phyloP scores from a whole-genome alignment of 2,888 invertebrate genomes.

The Hirtodrosophila confusa region DNA sequence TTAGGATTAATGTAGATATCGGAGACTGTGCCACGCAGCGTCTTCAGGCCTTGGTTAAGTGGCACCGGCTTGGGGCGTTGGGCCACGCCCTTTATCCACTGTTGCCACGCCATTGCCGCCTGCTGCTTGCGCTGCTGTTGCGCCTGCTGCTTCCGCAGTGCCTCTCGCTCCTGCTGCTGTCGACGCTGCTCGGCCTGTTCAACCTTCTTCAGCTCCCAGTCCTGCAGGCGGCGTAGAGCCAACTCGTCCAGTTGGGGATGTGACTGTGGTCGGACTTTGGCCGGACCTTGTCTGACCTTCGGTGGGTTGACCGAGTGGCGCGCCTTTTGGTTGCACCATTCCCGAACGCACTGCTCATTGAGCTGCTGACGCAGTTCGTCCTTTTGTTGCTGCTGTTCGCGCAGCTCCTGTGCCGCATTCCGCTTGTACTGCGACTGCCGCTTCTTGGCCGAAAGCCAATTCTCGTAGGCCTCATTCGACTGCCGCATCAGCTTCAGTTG shows the following conservation, averaged over 20 bases:
- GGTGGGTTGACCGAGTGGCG: constrained; percentile 21
- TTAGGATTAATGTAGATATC: constrained; percentile 82
- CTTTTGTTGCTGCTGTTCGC: constrained; percentile 57
- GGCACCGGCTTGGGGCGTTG: constrained; percentile 83
- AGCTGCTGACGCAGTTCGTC: constrained; percentile 32
- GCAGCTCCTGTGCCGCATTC: constrained; percentile 50
- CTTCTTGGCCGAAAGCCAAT: constrained; percentile 82
- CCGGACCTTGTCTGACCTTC: background rate
- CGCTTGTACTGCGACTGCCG: constrained; percentile 55
- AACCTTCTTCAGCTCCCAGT: constrained; percentile 53
- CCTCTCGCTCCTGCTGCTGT: constrained; percentile 53
- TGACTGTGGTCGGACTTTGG: background rate
- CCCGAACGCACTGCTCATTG: constrained; percentile 64
- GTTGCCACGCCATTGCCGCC: constrained; percentile 75
- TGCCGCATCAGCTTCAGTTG: constrained; percentile 40
- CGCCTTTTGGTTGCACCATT: constrained; percentile 75
- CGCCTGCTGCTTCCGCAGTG: constrained; percentile 55
- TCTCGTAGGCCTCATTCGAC: constrained; percentile 78
- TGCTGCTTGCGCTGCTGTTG: constrained; percentile 60
- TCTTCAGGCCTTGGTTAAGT: constrained; percentile 80
- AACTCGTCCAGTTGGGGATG: constrained; percentile 13
- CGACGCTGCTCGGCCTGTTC: constrained; percentile 36
- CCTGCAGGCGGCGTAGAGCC: constrained; percentile 18
- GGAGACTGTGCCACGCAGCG: constrained; percentile 82
- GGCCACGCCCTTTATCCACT: constrained; percentile 78